These are phyloP conservation scores for Petrosia ficiformis DNA, from an alignment of 37 sponge, comb jelly and placozoan genomes.

Conservation along the genomic window DNA sequence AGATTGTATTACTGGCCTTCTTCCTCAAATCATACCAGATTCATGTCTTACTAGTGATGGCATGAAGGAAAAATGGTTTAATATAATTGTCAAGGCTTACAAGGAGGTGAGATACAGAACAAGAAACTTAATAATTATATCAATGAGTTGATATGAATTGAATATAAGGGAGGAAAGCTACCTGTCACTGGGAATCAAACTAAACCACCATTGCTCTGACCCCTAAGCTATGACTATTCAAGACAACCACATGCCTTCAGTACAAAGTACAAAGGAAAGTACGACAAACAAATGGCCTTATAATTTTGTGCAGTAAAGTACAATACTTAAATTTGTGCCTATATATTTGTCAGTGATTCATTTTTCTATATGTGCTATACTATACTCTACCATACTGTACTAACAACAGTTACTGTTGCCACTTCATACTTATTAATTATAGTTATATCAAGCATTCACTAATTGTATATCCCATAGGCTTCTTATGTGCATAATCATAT, in stretches of 20 bases:
- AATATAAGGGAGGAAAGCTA: background rate
- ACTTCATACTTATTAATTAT: too few relatives aligned
- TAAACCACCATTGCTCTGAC: too few relatives aligned
- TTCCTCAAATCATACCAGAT: constrained; percentile 80
- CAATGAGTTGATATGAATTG: background rate
- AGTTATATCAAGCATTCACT: too few relatives aligned
- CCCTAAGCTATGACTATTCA: too few relatives aligned
- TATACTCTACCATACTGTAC: too few relatives aligned
- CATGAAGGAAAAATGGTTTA: constrained; percentile 78
- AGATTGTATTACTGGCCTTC: constrained; percentile 53
- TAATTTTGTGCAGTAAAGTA: too few relatives aligned
- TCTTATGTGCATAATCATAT: constrained; percentile 57
- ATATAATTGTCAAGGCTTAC: constrained; percentile 52
- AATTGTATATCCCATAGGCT: constrained; percentile 58
- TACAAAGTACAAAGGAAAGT: too few relatives aligned
- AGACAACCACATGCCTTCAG: too few relatives aligned
- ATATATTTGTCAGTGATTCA: too few relatives aligned
- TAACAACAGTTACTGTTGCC: too few relatives aligned
- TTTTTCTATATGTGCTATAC: background rate
- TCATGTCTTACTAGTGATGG: constrained; percentile 64
- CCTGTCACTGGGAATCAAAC: background rate
- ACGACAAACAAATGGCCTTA: too few relatives aligned
- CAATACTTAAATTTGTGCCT: too few relatives aligned
- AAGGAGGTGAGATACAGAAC: constrained; percentile 44
- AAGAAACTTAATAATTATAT: background rate